phyloP scores from a whole-genome alignment of 2,113 vertebrate genomes.

The Tonatia bakeri region DNA sequence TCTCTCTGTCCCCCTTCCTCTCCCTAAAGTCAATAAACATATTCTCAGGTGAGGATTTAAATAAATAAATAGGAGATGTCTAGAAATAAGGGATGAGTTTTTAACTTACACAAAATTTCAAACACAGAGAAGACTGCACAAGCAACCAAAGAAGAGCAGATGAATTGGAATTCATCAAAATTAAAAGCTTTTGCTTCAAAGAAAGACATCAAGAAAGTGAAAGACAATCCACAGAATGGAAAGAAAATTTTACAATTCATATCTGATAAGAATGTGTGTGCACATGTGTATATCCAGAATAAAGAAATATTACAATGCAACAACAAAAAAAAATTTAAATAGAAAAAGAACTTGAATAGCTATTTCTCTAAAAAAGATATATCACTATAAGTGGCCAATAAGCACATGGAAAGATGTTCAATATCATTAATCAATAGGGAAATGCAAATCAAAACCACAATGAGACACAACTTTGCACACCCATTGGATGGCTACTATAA shows the following conservation, averaged over 20 bases:
- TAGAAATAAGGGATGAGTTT: not conserved
- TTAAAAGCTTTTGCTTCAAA: conserved; percentile 15
- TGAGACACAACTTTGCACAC: not conserved
- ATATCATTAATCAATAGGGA: not conserved
- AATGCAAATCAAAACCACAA: not conserved
- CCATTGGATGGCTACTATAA: not conserved
- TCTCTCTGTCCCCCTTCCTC: no score
- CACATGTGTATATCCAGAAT: not conserved
- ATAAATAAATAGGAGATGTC: not conserved
- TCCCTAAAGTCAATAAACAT: no score
- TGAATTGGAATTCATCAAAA: conserved; percentile 4
- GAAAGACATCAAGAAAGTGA: not conserved
- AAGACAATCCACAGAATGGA: not conserved
- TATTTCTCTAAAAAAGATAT: not conserved
- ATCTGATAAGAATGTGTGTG: not conserved
- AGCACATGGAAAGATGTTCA: not conserved
- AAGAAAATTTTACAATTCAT: not conserved
- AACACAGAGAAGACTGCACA: not conserved
- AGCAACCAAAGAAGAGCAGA: not conserved
- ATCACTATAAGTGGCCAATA: not conserved
- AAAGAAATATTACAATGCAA: not conserved
- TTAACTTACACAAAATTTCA: conserved; percentile 16
- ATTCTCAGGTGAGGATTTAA: no score
- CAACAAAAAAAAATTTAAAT: conserved; percentile 12
- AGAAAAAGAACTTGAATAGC: not conserved